A percentile compares a stretch with the other conserved stretches of the same genome.
Evolutionary conservation across 1,140 invertebrate species (phyloP).

Genomic region (Trinorchestia longiramus): DNA sequence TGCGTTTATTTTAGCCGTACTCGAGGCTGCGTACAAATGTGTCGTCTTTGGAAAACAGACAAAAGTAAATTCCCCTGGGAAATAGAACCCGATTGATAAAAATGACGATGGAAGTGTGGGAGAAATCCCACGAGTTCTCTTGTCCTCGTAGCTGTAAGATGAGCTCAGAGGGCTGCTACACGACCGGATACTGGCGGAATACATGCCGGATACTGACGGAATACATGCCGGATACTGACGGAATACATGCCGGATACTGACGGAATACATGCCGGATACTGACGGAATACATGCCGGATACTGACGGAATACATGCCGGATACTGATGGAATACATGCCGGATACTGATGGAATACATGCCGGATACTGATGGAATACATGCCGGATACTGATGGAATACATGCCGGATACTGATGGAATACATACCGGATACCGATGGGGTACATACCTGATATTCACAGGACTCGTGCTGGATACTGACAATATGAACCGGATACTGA

Average conservation of each 20-base stretch:
- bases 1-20: not conserved
- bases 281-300: not conserved
- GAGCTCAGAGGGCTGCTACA: not conserved
- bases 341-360: not conserved
- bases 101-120: constrained; percentile 30
- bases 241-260: not conserved
- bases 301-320: not conserved
- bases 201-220: not conserved
- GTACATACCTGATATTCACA: not conserved
- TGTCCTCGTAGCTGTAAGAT: not conserved
- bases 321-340: not conserved
- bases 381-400: not conserved
- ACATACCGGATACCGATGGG: not conserved
- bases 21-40: not conserved
- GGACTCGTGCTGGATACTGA: not conserved
- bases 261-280: not conserved
- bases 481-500: no score
- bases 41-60: constrained; percentile 11
- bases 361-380: not conserved
- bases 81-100: constrained; percentile 33
- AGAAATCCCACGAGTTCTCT: not conserved
- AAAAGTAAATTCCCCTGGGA: constrained; percentile 14
- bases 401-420: not conserved
- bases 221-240: not conserved
- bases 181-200: no score